A percentile compares a stretch with the other conserved stretches of the same genome.
These are phyloP conservation scores for Penaeus monodon DNA, from an alignment of 2,888 invertebrate species.

Conservation along the genomic window DNA sequence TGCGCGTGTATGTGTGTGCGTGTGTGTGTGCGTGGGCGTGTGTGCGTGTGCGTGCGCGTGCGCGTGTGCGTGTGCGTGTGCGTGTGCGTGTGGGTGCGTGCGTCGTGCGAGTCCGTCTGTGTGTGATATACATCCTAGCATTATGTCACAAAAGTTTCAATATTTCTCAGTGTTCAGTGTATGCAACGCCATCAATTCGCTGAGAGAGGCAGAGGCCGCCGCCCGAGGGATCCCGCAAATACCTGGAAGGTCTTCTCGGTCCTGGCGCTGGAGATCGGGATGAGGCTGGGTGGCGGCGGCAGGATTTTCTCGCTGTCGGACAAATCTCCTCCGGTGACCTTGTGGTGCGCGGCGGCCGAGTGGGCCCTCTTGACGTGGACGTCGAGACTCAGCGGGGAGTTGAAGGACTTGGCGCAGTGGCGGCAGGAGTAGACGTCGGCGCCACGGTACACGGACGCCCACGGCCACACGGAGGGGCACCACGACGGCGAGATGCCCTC, in stretches of 20 bases:
- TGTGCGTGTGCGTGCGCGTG: background rate
- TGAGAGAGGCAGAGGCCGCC: too few relatives aligned
- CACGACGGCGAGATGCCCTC: constrained; percentile 46
- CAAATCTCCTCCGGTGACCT: constrained; percentile 8
- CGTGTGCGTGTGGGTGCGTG: background rate
- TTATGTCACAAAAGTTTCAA: too few relatives aligned
- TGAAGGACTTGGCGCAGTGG: constrained; percentile 56
- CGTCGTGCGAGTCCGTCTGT: background rate
- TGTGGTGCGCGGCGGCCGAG: constrained; percentile 20
- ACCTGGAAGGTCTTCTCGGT: constrained; percentile 64
- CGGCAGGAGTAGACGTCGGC: constrained; percentile 46
- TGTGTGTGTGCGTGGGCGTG: background rate
- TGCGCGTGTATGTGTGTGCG: background rate
- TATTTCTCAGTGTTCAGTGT: too few relatives aligned
- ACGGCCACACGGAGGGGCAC: constrained; percentile 56
- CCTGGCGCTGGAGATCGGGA: constrained; percentile 28
- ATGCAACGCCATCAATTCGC: too few relatives aligned
- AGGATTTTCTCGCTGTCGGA: constrained; percentile 37
- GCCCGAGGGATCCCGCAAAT: background rate
- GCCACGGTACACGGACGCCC: constrained; percentile 49
- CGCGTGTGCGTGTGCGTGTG: background rate
- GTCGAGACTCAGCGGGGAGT: constrained; percentile 50
- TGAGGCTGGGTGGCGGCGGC: constrained; percentile 36
- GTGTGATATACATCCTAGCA: background rate
- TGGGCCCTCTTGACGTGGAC: constrained; percentile 42